phyloP scores from a whole-genome alignment of 2,113 vertebrate genomes.

The Upupa epops region DNA sequence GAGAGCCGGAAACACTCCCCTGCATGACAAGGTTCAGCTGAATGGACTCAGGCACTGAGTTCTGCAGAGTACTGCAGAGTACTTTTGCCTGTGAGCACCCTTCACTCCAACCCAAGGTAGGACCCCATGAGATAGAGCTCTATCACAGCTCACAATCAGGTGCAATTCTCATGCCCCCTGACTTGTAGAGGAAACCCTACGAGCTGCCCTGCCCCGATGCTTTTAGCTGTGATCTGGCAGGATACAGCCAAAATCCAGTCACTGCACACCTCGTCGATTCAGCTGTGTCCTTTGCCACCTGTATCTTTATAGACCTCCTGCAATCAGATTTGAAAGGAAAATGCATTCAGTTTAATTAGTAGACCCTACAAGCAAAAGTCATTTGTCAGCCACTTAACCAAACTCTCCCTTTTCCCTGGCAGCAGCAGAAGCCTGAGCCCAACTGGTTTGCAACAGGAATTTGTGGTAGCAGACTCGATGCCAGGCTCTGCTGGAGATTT shows the following conservation, averaged over 20 bases:
- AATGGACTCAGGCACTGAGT: rapidly evolving
- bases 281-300: background rate
- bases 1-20: background rate
- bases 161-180: background rate
- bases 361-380: background rate
- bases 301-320: background rate
- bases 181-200: background rate
- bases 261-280: rapidly evolving
- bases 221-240: background rate
- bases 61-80: rapidly evolving
- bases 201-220: rapidly evolving
- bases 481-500: background rate
- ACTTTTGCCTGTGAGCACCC: background rate
- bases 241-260: rapidly evolving
- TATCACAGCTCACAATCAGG: background rate
- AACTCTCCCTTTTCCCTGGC: background rate
- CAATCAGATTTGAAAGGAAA: background rate
- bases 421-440: background rate
- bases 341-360: background rate
- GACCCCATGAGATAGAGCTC: background rate
- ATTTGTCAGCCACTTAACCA: background rate
- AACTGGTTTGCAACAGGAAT: background rate
- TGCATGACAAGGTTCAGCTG: background rate
- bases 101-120: background rate
- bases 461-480: background rate